These are phyloP conservation scores for Cervus canadensis DNA, from an alignment of 2,113 vertebrate genomes.

Conservation along the genomic window DNA sequence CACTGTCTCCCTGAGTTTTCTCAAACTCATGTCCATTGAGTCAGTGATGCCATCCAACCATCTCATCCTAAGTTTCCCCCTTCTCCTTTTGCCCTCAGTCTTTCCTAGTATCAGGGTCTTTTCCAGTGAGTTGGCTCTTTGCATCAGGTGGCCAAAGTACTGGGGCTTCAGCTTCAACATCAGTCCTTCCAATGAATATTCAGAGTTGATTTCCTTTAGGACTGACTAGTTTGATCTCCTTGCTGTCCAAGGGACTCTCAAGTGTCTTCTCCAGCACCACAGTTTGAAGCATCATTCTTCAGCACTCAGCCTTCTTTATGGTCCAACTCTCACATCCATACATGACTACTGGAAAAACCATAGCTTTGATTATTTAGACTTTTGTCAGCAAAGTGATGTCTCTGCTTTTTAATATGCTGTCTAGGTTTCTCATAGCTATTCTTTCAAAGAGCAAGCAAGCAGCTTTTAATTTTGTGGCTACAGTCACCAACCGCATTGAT, in stretches of 20 bases:
- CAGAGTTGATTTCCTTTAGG: not conserved
- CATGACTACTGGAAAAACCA: not conserved
- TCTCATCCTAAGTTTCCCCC: not conserved
- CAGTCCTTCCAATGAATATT: not conserved
- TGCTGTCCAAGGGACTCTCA: not conserved
- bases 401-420: not conserved
- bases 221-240: not conserved
- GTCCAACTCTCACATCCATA: not conserved
- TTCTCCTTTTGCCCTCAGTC: not conserved
- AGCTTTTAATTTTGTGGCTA: not conserved
- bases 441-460: not conserved
- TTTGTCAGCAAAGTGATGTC: not conserved
- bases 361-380: not conserved
- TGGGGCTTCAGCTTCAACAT: not conserved
- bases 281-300: not conserved
- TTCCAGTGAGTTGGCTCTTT: not conserved
- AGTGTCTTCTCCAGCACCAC: not conserved
- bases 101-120: not conserved
- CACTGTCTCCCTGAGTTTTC: not conserved
- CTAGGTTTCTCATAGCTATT: not conserved
- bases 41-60: not conserved
- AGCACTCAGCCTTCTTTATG: not conserved
- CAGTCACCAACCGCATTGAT: not conserved
- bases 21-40: not conserved
- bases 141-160: not conserved